phyloP scores from a whole-genome alignment of 2,797 vertebrate species.

The Manis pentadactyla region DNA sequence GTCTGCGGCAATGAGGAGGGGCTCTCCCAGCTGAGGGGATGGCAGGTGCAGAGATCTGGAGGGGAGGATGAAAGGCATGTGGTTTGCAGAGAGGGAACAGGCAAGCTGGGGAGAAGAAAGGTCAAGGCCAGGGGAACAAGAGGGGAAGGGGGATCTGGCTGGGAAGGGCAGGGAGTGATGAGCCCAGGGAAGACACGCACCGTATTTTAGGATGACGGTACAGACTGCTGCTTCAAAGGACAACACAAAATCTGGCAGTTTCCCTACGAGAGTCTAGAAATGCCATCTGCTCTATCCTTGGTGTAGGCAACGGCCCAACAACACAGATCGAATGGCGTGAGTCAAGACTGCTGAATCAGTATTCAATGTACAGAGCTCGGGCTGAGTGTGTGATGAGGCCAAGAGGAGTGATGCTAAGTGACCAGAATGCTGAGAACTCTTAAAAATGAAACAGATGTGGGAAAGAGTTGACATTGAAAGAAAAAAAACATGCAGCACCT shows the following conservation, averaged over 20 bases:
- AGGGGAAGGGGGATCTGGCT: not conserved
- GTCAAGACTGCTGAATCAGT: not conserved
- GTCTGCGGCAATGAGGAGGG: not conserved
- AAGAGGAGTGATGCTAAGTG: not conserved
- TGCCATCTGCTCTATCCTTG: constrained; percentile 33
- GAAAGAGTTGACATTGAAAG: not conserved
- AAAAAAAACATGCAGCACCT: not conserved
- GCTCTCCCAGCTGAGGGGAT: not conserved
- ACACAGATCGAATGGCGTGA: constrained; percentile 23
- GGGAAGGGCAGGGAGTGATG: not conserved
- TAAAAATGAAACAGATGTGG: not conserved
- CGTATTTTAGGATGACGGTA: not conserved
- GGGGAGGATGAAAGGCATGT: not conserved
- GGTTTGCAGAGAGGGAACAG: not conserved
- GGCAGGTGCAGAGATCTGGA: not conserved
- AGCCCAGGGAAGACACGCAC: not conserved
- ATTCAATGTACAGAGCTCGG: not conserved
- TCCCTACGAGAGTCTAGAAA: not conserved
- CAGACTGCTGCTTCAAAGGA: constrained; percentile 22
- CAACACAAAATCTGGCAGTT: not conserved
- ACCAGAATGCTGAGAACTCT: constrained; percentile 8
- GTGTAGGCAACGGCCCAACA: constrained; percentile 43
- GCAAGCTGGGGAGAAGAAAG: not conserved
- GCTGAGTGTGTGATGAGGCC: not conserved
- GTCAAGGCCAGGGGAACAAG: not conserved